Evolutionary conservation across 2,113 vertebrate genomes (phyloP), one percentile per base, ranked within the genome.

Genomic region (Zapornia atra): DNA sequence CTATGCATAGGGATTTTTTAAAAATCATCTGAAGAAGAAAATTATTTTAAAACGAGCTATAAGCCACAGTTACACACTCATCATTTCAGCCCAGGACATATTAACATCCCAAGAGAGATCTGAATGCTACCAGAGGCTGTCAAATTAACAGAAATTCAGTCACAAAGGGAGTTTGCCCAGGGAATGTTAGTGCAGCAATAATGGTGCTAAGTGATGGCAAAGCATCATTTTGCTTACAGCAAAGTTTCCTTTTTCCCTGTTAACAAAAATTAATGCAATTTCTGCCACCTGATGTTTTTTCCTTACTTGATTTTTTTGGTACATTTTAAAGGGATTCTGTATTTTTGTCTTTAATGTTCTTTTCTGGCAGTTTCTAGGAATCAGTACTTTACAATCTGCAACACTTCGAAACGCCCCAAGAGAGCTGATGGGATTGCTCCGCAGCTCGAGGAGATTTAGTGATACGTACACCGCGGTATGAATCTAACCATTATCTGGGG

Each of bases 61-160:
- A 91, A 91, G 60, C 48, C 16, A 48, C 12, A n/a, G 31, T 40
- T 93, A 31, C 26, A 68, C 5, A 50, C 15, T 42, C 20, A 53
- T 79, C 18, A 60, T 77, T 85, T 88, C 82, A 94, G 50, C 12
- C 19, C 25, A 69, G 53, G 66, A 88, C 21, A 65, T 22, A 82
- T 4, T 34, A 69, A 29, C 54, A 40, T 42, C 71, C 50, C 54
- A 63, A 89, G 90, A 69, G 50, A 90, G 33, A 86, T n/a, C 2
- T 59, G 50, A 84, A 61, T 11, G 40, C 65, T 80, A 89, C 36
- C 0, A 0, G 76, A 88, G 42, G 72, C 64, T 78, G 34, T 75
- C 80, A 94, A 95, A 90, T 83, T 84, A 88, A 60, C 46, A 90
- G 79, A 75, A 94, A 88, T 38, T 68, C 29, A 64, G 7, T 53